Percentiles rank a stretch among this genome's conserved stretches.
phyloP scores from a whole-genome alignment of 2,113 vertebrate genomes.

The Butorides virescens region DNA sequence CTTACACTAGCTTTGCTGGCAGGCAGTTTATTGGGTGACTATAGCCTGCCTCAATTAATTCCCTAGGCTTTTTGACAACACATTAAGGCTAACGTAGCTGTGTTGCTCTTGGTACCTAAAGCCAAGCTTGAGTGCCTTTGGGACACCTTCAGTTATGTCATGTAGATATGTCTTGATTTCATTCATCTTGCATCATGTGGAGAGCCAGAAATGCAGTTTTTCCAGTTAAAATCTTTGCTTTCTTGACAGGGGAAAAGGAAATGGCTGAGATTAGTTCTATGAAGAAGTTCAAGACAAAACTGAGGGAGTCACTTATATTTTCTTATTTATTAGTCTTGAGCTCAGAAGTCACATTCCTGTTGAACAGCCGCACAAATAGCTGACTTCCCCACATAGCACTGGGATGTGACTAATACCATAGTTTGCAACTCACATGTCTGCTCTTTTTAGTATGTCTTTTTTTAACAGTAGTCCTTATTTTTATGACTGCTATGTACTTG shows the following conservation, averaged over 20 bases:
- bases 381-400: neutral
- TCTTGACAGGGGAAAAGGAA: neutral
- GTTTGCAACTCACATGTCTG: neutral
- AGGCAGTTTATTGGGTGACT: neutral
- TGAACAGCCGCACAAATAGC: neutral
- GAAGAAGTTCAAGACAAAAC: neutral
- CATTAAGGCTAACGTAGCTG: accelerated
- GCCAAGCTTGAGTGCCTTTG: neutral
- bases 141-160: neutral
- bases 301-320: neutral
- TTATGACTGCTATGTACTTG: neutral
- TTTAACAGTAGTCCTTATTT: constrained; percentile 8
- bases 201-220: neutral
- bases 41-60: neutral
- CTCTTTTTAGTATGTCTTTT: neutral
- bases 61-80: neutral
- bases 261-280: accelerated
- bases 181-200: neutral
- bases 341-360: neutral
- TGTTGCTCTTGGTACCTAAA: neutral
- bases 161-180: neutral
- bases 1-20: neutral
- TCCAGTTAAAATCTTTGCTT: neutral
- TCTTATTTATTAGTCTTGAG: neutral
- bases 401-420: neutral